Evolutionary conservation across 2,797 vertebrate genomes (phyloP), one percentile per base, ranked within the genome.

Genomic region (Melanitta fusca): DNA sequence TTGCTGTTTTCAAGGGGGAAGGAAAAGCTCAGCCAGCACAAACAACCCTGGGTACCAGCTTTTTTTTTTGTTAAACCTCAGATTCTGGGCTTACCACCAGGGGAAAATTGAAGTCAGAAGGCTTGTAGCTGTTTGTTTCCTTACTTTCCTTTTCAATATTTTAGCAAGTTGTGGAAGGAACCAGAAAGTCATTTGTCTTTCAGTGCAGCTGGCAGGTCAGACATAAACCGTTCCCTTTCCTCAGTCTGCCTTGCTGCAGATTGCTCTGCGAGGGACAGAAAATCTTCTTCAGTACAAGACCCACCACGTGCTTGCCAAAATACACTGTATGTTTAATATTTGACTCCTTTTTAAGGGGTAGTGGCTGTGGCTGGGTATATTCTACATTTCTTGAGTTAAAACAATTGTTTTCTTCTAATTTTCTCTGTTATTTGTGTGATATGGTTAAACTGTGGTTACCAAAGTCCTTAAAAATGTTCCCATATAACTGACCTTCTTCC

Each of bases 351-450:
- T 90, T 68, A 32, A 5, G 34, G 25, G 71, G 15, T 79, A 34
- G 16, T 68, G 43, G 19, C 39, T 68, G 70, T 80, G 43, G 34
- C 24, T 0, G 0, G 25, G 8, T 77, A 13, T 54, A 25, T n/a
- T 58, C 69, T 8, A 51, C 20, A 56, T 54, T 61, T 34, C 20
- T 87, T 75, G 14, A 51, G 17, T 66, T 89, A 38, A 0, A 85
- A 15, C 32, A 87, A 6, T 58, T 41, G 11, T n/a, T 21, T 25
- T 88, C 7, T 53, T 61, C n/a, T 39, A 0, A 22, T 80, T 92
- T 77, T 58, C 38, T 62, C 12, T 7, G 2, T 92, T 70, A 32
- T 1, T 22, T 51, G 47, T 91, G 32, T 82, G 54, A 12, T n/a
- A 13, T 22, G 38, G 19, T 73, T 62, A 51, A 77, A 70, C 85